Conservation (phyloP, 1,140 invertebrate species). For the Drosophila nigrodunni region DNA sequence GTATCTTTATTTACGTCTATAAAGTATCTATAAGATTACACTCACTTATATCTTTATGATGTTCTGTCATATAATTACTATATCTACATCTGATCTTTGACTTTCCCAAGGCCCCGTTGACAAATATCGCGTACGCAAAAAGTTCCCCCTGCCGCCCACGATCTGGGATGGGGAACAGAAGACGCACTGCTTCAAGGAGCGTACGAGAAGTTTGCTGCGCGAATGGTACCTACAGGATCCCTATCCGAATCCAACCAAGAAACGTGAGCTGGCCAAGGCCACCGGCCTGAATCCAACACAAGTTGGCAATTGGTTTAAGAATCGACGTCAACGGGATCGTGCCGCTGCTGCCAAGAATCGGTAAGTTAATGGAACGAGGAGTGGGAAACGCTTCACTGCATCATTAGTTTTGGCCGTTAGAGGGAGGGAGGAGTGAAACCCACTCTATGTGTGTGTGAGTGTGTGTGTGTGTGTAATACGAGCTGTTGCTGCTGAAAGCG, state of each 20-base stretch:
- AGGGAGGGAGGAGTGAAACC: neutral
- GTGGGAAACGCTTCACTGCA: constrained; percentile 26
- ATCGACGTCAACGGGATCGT: constrained; percentile 97
- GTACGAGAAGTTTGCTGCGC: constrained; percentile 96
- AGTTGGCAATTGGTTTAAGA: constrained; percentile 99
- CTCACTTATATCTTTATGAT: too few species aligned
- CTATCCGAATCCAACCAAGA: constrained; percentile 99
- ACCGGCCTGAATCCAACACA: constrained; percentile 99
- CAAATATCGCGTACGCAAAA: constrained; percentile 99
- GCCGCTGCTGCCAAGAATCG: constrained; percentile 99
- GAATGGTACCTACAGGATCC: constrained; percentile 99
- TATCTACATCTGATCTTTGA: neutral
- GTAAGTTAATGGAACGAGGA: constrained; percentile 86
- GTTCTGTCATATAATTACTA: neutral
- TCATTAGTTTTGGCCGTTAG: constrained; percentile 45
- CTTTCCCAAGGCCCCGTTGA: constrained; percentile 93
- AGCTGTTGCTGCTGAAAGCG: constrained; percentile 35
- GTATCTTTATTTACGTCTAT: too few species aligned
- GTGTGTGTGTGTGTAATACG: constrained; percentile 48
- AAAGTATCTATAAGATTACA: too few species aligned
- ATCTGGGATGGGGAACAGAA: constrained; percentile 99
- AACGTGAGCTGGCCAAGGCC: constrained; percentile 97
- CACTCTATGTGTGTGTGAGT: neutral
- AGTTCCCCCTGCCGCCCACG: constrained; percentile 98
- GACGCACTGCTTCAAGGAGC: constrained; percentile 99